Evolutionary conservation across 2,888 invertebrate species (phyloP).

Genomic region (Caenorhabditis wallacei): DNA sequence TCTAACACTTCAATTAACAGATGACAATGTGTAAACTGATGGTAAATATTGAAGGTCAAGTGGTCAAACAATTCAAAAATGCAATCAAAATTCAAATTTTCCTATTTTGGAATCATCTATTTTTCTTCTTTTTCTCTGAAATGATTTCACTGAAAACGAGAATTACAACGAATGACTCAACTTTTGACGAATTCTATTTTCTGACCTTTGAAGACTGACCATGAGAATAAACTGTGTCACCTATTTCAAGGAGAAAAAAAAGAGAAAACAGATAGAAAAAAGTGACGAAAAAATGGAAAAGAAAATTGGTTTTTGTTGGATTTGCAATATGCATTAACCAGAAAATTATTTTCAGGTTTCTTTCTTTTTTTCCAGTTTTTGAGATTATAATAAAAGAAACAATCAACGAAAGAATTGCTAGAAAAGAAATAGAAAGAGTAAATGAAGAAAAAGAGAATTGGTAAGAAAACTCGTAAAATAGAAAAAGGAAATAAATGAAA

Average conservation of each 20-base stretch:
- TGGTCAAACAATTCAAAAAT: slow-evolving; percentile 28
- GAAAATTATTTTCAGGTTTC: neutral
- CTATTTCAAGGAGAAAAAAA: neutral
- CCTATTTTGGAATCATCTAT: slow-evolving; percentile 1
- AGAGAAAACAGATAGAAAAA: neutral
- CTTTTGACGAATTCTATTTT: slow-evolving; percentile 26
- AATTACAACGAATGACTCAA: slow-evolving; percentile 22
- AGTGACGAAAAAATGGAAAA: neutral
- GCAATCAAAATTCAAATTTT: neutral
- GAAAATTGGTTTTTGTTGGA: neutral
- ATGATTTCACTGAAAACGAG: slow-evolving; percentile 14
- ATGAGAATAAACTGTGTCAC: neutral
- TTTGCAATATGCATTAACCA: neutral
- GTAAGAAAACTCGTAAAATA: neutral
- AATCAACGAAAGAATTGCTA: neutral
- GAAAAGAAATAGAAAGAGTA: neutral
- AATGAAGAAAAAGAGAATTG: neutral
- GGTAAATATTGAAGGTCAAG: slow-evolving; percentile 43
- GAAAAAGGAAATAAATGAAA: slow-evolving; percentile 16
- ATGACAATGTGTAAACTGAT: slow-evolving; percentile 10
- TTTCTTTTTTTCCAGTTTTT: neutral
- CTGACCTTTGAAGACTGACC: slow-evolving; percentile 1
- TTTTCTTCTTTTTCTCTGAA: slow-evolving; percentile 36
- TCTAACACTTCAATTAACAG: slow-evolving; percentile 21
- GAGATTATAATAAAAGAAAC: neutral